Base-by-base conservation (phyloP, 2,797 vertebrate species). In the Notolabrus celidotus region DNA sequence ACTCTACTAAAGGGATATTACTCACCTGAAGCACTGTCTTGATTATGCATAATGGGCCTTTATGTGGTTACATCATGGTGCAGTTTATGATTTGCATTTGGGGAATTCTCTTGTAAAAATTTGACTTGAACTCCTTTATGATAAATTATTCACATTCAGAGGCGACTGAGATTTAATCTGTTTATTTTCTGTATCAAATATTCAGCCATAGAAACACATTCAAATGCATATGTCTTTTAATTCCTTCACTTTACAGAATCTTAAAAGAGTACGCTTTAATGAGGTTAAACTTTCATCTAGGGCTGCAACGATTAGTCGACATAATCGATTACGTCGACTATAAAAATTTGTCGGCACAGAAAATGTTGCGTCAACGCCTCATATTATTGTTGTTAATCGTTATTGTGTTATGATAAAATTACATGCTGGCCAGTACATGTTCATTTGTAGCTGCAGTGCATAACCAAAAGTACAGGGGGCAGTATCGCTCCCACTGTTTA, bases 101-200 rank as follows among this genome's bases (percentile, higher is more conserved):
- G 31, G 34, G 12, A 29, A 25, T 41, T 74, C 15, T 59, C 36
- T 22, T 52, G 25, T 36, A 36, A 33, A 71, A 33, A 68, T 73
- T 41, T 62, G 14, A 64, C 22, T 33, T 20, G n/a, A 73, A 51
- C 17, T n/a, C 23, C 45, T 19, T 59, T 38, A 8, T 10, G 12
- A 66, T 73, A 53, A 76, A 68, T 53, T 6, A 75, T 71, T 71
- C 47, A 73, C n/a, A 43, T 67, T 39, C 1, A 3, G 56, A 29
- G 67, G 20, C 63, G 25, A 17, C 19, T 61, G 5, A 36, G 39
- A 41, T 57, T 29, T 41, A 5, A 36, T 46, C 17, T 49, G 11
- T 58, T 67, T 31, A 39, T 79, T 41, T 63, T 34, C 3, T 5
- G 1, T 17, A 42, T 63, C 10, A 59, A 59, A 64, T 46, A 73